Conservation (phyloP, 2,888 invertebrate genomes). For the Stenodema calcarata region DNA sequence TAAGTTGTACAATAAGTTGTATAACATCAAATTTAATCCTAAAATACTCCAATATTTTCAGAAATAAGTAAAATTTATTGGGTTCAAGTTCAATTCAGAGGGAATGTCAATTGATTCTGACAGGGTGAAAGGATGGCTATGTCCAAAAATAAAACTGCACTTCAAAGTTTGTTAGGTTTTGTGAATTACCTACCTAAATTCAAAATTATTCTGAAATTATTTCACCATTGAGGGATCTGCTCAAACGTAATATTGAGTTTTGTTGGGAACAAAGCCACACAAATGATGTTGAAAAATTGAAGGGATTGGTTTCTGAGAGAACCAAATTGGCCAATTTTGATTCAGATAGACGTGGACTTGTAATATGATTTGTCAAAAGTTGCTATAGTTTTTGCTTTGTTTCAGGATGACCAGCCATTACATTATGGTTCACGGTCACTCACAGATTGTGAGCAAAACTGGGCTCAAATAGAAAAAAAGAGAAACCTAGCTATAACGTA, state of each 20-base stretch:
- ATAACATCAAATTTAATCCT: neutral
- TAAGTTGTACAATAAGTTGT: too few species aligned
- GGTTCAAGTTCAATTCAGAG: neutral
- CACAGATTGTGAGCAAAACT: neutral
- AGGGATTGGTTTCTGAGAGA: neutral
- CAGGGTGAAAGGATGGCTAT: neutral
- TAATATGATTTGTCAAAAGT: neutral
- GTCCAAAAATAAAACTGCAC: neutral
- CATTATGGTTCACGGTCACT: neutral
- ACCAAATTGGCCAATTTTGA: neutral
- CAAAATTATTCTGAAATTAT: conserved; percentile 11
- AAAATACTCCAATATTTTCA: neutral
- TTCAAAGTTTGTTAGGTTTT: too few species aligned
- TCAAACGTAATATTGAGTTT: too few species aligned
- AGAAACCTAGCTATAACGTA: neutral
- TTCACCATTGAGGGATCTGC: too few species aligned
- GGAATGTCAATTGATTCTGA: neutral
- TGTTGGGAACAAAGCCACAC: neutral
- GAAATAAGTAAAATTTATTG: too few species aligned
- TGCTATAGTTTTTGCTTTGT: neutral
- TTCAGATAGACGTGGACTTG: neutral
- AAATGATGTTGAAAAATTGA: neutral
- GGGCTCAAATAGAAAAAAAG: too few species aligned
- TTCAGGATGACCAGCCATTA: neutral
- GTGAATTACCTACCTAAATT: neutral